These are phyloP conservation scores for Aldabrachelys gigantea DNA, from an alignment of 2,113 vertebrate genomes.

Conservation along the genomic window DNA sequence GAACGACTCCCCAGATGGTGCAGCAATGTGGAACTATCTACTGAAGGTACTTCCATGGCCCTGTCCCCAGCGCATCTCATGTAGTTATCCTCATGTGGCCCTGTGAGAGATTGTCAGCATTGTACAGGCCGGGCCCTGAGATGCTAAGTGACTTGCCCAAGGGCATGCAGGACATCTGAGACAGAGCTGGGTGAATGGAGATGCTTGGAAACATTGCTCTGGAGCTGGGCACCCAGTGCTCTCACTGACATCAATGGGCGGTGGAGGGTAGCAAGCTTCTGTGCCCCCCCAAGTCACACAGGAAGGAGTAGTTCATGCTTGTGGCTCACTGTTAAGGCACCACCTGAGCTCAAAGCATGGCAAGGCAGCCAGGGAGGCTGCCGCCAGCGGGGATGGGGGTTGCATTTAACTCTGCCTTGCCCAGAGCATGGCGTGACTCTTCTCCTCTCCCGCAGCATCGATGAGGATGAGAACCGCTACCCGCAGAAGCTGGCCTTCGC, in stretches of 20 bases:
- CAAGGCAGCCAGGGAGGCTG: too few relatives aligned
- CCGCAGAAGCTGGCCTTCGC: constrained; percentile 82
- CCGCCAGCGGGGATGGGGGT: too few relatives aligned
- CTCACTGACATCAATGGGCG: background rate
- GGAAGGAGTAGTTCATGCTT: background rate
- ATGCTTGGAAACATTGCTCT: background rate
- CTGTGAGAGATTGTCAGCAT: too few relatives aligned
- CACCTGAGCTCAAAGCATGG: background rate
- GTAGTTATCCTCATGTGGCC: too few relatives aligned
- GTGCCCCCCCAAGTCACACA: too few relatives aligned
- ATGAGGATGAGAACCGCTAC: constrained; percentile 69
- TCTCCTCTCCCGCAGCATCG: constrained; percentile 61
- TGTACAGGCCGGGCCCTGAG: too few relatives aligned
- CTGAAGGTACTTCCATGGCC: too few relatives aligned
- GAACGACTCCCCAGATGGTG: too few relatives aligned
- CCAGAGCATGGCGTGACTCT: background rate
- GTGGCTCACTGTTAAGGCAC: background rate
- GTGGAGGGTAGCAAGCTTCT: background rate
- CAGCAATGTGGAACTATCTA: too few relatives aligned
- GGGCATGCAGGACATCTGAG: fast-evolving
- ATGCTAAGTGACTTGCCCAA: fast-evolving
- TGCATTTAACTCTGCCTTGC: too few relatives aligned
- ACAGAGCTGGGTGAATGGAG: fast-evolving
- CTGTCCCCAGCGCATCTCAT: too few relatives aligned
- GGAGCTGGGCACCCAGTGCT: background rate